A percentile compares a stretch with the other conserved stretches of the same genome.
Evolutionary conservation across 2,113 vertebrate species (phyloP).

Genomic region (Melanotaenia duboulayi): DNA sequence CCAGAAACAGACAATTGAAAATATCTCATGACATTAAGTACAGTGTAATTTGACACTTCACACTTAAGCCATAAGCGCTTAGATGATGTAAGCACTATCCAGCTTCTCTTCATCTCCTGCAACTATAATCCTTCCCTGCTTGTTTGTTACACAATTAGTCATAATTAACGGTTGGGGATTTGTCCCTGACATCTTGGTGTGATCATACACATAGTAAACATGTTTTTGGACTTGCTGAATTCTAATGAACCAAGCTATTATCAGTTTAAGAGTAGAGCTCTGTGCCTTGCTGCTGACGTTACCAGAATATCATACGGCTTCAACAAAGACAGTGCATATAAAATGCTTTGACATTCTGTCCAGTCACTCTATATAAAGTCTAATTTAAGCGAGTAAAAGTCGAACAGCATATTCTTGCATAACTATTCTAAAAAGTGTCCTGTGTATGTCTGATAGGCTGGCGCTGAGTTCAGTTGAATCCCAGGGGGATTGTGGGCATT

Average conservation of each 20-base stretch:
- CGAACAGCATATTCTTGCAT: conserved; percentile 1
- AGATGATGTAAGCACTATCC: conserved; percentile 41
- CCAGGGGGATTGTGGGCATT: conserved; percentile 10
- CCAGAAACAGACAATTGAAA: neutral
- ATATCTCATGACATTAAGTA: conserved; percentile 26
- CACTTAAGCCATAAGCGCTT: conserved; percentile 28
- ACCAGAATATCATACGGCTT: neutral
- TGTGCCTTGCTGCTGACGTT: conserved; percentile 19
- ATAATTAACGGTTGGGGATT: conserved; percentile 68
- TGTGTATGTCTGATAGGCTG: conserved; percentile 21
- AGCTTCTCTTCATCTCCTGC: conserved; percentile 9
- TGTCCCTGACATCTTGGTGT: conserved; percentile 52
- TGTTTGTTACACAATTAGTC: conserved; percentile 60
- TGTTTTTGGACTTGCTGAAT: conserved; percentile 28
- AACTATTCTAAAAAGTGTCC: conserved; percentile 10
- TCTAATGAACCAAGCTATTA: conserved; percentile 37
- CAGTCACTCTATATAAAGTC: neutral
- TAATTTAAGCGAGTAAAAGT: neutral
- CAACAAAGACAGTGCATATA: conserved; percentile 5
- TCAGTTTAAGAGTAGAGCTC: conserved; percentile 15
- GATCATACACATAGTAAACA: conserved; percentile 46
- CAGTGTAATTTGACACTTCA: conserved; percentile 29
- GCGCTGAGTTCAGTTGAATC: conserved; percentile 14
- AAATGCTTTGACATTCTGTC: neutral
- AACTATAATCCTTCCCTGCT: conserved; percentile 18